These are phyloP conservation scores for Sardina pilchardus DNA, from an alignment of 2,113 vertebrate genomes.

Conservation along the genomic window DNA sequence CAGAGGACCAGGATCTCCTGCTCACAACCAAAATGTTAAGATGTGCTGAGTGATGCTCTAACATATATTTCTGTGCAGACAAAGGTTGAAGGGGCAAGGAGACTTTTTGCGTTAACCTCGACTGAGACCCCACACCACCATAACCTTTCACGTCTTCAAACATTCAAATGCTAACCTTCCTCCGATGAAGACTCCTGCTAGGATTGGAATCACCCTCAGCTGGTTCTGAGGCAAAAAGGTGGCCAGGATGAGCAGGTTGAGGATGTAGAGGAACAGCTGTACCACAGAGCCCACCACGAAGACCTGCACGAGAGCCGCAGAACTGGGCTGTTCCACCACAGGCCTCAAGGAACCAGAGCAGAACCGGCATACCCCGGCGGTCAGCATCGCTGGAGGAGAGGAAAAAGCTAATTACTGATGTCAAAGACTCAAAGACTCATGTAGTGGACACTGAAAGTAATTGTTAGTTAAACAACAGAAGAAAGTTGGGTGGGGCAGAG, in stretches of 20 bases:
- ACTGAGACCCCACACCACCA: background rate
- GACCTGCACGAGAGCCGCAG: slow-evolving; percentile 58
- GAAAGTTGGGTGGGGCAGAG: background rate
- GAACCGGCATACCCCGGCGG: slow-evolving; percentile 62
- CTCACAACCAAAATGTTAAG: too few relatives aligned
- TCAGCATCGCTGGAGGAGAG: slow-evolving; percentile 61
- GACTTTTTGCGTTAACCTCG: background rate
- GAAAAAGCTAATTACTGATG: slow-evolving; percentile 19
- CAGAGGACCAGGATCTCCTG: too few relatives aligned
- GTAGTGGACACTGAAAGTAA: slow-evolving; percentile 6
- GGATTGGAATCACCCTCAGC: slow-evolving; percentile 68
- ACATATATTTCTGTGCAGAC: too few relatives aligned
- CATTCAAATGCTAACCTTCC: slow-evolving; percentile 65
- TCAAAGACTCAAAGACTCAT: background rate
- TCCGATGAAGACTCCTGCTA: slow-evolving; percentile 66
- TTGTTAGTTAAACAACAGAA: background rate
- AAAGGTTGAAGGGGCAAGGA: background rate
- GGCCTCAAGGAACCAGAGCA: slow-evolving; percentile 61
- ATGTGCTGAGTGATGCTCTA: too few relatives aligned
- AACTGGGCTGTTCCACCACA: slow-evolving; percentile 45
- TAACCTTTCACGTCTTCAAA: background rate
- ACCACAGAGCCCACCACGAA: slow-evolving; percentile 65
- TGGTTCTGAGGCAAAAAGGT: slow-evolving; percentile 66
- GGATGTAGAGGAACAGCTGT: slow-evolving; percentile 66
- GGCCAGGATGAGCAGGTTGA: slow-evolving; percentile 70